These are phyloP conservation scores for Spinibarbus caldwelli DNA, from an alignment of 2,797 vertebrate species.

Conservation along the genomic window DNA sequence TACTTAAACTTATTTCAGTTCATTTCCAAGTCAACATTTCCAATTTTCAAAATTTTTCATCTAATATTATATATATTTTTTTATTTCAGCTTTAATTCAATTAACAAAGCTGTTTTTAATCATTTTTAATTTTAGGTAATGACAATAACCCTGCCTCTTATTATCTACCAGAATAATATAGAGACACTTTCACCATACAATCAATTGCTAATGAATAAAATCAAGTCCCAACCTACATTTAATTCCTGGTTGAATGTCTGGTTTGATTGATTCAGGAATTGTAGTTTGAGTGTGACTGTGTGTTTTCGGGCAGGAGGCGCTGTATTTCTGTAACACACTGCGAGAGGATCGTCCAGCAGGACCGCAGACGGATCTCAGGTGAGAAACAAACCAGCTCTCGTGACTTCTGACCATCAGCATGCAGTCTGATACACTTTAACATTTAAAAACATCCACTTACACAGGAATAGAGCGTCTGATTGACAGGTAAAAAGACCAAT, in stretches of 20 bases:
- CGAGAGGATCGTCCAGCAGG: conserved; percentile 64
- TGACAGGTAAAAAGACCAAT: neutral
- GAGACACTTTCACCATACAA: neutral
- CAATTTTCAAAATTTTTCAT: too few species aligned
- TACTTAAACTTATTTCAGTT: neutral
- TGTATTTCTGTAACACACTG: conserved; percentile 49
- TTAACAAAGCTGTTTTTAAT: neutral
- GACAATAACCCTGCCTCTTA: neutral
- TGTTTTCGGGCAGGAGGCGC: conserved; percentile 61
- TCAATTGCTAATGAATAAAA: neutral
- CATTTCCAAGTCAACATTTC: neutral
- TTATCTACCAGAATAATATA: too few species aligned
- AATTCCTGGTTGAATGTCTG: neutral
- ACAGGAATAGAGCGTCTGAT: neutral
- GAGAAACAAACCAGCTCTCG: neutral
- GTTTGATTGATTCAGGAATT: neutral
- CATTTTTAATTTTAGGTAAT: neutral
- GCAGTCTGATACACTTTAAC: too few species aligned
- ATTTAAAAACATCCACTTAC: neutral
- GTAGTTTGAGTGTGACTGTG: neutral
- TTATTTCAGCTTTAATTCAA: neutral
- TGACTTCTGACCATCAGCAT: too few species aligned
- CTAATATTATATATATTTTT: neutral
- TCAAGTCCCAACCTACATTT: neutral
- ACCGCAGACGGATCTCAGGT: conserved; percentile 48